These are phyloP conservation scores for Platycnemis pennipes DNA, from an alignment of 2,888 invertebrate species.

Conservation along the genomic window DNA sequence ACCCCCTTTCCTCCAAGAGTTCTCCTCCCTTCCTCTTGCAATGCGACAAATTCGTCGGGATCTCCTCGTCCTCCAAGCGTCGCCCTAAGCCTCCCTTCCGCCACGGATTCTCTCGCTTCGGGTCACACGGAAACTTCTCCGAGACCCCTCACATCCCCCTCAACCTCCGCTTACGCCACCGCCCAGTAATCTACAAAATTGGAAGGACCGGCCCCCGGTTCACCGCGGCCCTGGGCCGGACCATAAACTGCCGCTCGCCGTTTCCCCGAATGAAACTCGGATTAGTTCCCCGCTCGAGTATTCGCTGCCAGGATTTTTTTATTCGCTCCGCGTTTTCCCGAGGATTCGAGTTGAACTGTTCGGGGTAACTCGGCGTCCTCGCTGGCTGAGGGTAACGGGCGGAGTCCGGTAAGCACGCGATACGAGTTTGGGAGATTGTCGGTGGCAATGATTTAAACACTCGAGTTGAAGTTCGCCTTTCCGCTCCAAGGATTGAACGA, in stretches of 20 bases:
- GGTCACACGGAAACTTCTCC: background rate
- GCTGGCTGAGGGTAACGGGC: too few species aligned
- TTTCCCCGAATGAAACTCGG: background rate
- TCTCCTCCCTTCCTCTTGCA: background rate
- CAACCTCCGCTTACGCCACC: background rate
- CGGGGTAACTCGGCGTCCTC: too few species aligned
- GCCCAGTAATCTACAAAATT: background rate
- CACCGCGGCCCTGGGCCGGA: background rate
- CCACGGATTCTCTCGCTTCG: constrained; percentile 9
- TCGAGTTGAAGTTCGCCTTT: too few species aligned
- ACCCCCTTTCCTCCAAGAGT: background rate
- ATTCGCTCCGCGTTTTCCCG: too few species aligned
- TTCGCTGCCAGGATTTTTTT: background rate
- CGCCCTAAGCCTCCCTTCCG: background rate
- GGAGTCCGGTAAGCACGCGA: too few species aligned
- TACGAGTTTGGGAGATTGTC: too few species aligned
- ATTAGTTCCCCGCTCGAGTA: background rate
- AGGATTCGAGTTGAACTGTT: too few species aligned
- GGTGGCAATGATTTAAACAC: too few species aligned
- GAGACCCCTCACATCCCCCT: background rate
- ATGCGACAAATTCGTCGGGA: constrained; percentile 59
- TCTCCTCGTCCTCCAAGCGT: background rate
- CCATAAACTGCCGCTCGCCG: background rate
- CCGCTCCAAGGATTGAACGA: too few species aligned
- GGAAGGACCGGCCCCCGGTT: background rate